Evolutionary conservation across 2,797 vertebrate species (phyloP), one percentile per base, ranked within the genome.

Genomic region (Pampus argenteus): DNA sequence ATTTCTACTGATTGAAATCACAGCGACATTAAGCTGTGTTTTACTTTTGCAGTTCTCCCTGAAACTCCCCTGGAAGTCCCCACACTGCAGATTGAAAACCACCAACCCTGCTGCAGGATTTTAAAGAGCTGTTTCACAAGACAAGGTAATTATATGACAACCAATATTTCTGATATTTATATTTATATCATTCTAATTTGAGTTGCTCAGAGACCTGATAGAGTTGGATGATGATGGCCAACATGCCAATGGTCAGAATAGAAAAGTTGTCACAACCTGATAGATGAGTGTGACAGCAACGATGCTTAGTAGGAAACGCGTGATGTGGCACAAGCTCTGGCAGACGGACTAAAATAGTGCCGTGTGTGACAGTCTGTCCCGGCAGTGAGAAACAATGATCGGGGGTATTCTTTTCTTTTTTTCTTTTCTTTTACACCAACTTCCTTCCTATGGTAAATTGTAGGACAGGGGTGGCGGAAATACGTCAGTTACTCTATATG

Each of bases 401-500:
- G n/a, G n/a, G n/a, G n/a, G n/a, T n/a, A n/a, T 34, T 29, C 4
- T 1, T 57, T 40, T 34, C 6, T 3, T 14, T 31, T 40, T 40
- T 36, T 34, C 29, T 31, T 82, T 82, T 85, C 87, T 68, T 79
- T 71, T 61, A 91, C 91, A 89, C 76, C 85, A 86, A 83, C 89
- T 88, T 82, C 82, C 94, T 95, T 96, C 94, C 94, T 94, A 63
- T 88, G 90, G 92, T 93, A 90, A 94, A 94, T 91, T 86, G 83
- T 70, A 68, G 86, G 78, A 87, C 91, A 86, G 91, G 87, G 89
- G 93, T 94, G 88, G 93, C 89, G 94, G 95, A 96, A 97, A 94
- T 94, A 92, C 94, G 94, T 91, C 95, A 95, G 93, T 95, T 94
- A n/a, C n/a, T n/a, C n/a, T n/a, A n/a, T n/a, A 57, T 87, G 89